Base-by-base conservation (phyloP, 2,797 vertebrate species). In the Cirrhinus mrigala region DNA sequence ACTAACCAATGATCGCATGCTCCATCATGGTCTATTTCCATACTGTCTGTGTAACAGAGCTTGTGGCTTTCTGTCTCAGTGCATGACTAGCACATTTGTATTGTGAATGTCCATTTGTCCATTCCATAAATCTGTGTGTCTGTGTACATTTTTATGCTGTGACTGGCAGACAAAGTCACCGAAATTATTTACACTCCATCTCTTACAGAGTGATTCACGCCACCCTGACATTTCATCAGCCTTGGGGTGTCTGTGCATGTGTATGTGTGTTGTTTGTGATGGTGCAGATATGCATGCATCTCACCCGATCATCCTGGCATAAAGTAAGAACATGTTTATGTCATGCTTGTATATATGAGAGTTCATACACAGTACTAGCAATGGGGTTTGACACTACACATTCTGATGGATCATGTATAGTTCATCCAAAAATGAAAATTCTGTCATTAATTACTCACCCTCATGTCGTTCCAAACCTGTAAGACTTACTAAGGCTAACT, bases 181-280 rank as follows among this genome's bases (percentile, higher is more conserved):
- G 54, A 87, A 85, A 90, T 91, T 86, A 88, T 71, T 89, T 86
- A 82, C 82, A 86, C 83, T 83, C 82, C 85, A 89, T 88, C 86
- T 90, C 78, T 78, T 78, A 56, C 73, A 79, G 80, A 76, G 52
- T 87, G 86, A 89, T 89, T 90, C 86, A 90, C 86, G 82, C 87
- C 79, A 71, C 70, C 24, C 54, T 89, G 87, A 81, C 89, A 89
- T 90, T 86, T 82, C 11, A 46, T 33, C 54, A 64, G 82, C 84
- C 82, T 74, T 62, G 56, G 87, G 86, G 70, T 50, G 18, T 33
- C 58, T 78, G 82, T 48, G 54, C 81, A 71, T 71, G 79, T 22
- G 52, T 60, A 66, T 82, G 73, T 52, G 44, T 37, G 64, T 48
- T 46, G 60, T 66, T 52, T 81, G 82, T 56, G 37, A 64, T 56